phyloP scores from a whole-genome alignment of 2,797 vertebrate genomes.

The Channallabes apus region DNA sequence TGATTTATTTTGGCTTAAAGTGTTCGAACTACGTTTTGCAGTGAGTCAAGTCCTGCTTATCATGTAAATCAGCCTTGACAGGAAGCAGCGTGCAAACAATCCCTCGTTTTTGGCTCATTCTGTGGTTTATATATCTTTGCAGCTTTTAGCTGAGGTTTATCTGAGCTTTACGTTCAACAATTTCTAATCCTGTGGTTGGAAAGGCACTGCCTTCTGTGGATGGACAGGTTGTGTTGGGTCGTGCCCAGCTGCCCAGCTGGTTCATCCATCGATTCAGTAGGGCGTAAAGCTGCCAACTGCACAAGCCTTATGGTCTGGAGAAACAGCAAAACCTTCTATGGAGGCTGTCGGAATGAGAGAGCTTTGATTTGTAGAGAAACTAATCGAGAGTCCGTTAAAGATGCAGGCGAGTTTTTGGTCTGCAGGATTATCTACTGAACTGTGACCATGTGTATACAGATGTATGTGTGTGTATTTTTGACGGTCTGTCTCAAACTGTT shows the following conservation, averaged over 20 bases:
- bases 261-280: conserved; percentile 45
- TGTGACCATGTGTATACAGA: neutral
- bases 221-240: conserved; percentile 54
- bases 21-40: neutral
- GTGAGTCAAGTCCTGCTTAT: neutral
- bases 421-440: neutral
- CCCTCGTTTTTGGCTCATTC: neutral
- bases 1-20: neutral
- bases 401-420: neutral
- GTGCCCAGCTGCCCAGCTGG: conserved; percentile 55
- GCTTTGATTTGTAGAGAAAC: neutral
- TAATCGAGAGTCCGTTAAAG: neutral
- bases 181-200: conserved; percentile 22
- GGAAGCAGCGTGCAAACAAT: neutral
- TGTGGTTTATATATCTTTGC: neutral
- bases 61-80: neutral
- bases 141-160: neutral
- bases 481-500: neutral
- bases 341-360: neutral
- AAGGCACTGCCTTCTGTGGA: conserved; percentile 37
- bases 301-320: conserved; percentile 19
- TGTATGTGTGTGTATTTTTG: neutral
- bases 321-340: neutral
- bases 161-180: neutral
- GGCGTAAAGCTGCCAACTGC: conserved; percentile 35